Conservation (phyloP, 2,113 vertebrate genomes). For the Hemiscyllium ocellatum region DNA sequence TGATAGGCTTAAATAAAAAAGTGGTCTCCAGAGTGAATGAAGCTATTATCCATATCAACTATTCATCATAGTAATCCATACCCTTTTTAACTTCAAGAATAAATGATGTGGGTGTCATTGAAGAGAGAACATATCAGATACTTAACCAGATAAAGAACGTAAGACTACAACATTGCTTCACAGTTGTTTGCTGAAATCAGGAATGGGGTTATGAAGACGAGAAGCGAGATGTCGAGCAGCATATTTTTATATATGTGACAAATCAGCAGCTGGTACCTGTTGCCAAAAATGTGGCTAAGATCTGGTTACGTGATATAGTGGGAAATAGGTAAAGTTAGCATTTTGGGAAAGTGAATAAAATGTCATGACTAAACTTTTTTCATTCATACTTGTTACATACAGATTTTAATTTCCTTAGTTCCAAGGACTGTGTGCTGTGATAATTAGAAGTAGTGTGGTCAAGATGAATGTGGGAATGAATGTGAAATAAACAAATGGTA, state of each 20-base stretch:
- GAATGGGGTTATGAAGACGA: not conserved
- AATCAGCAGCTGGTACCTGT: not conserved
- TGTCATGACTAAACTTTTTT: not conserved
- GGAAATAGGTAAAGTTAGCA: not conserved
- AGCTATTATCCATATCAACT: not conserved
- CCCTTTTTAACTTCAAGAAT: not conserved
- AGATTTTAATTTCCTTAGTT: not conserved
- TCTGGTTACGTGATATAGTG: not conserved
- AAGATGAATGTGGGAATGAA: not conserved
- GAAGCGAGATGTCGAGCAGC: not conserved
- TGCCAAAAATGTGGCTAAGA: not conserved
- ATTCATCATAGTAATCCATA: not conserved
- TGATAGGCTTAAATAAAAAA: not conserved
- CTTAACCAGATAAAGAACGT: not conserved
- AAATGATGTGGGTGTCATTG: not conserved
- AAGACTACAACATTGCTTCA: not conserved
- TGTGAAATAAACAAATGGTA: not conserved
- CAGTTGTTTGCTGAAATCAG: not conserved
- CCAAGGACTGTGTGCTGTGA: not conserved
- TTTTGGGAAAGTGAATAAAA: not conserved
- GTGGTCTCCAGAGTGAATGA: not conserved
- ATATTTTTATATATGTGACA: not conserved
- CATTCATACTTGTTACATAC: not conserved
- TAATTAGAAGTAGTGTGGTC: not conserved
- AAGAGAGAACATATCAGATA: not conserved